Evolutionary conservation across 2,113 vertebrate species (phyloP), one percentile per base, ranked within the genome.

Genomic region (Furnarius figulus): DNA sequence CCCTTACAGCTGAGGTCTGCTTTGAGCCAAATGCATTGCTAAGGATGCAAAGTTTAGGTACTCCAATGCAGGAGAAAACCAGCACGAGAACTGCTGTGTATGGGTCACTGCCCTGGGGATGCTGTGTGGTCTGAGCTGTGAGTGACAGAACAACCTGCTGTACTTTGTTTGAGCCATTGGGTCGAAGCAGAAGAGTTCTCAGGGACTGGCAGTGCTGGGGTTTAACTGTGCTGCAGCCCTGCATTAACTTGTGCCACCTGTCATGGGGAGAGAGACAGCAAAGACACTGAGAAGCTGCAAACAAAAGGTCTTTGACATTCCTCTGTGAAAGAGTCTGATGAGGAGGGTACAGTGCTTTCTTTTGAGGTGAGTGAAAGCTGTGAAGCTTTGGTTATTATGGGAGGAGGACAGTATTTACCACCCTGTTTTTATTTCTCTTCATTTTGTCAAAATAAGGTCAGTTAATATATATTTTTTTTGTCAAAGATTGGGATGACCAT

Each of bases 1-100:
- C 65, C 74, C 78, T 62, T 73, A 91, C 93, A 96, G 96, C 91
- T 90, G 93, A 89, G 85, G 13, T 86, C 92, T 95, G 85, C 89
- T 90, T 24, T n/a, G 49, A 96, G 94, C 75, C 82, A 94, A 86
- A 87, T 88, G 90, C 89, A 61, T 52, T 62, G 84, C 89, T 70
- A 82, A 62, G 55, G 71, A 79, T 23, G 59, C 82, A 94, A 88
- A 97, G 96, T 96, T 95, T 95, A 86, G 82, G 62, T 50, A 56
- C 67, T 67, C 2, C 5, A 58, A 58, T 39, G 89, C 88, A 63
- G 81, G 71, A 67, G 87, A 91, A 82, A 90, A 58, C 44, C 90
- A 90, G 86, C n/a, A 2, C 75, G 63, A 93, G 83, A 65, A 63
- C n/a, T 79, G 42, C 71, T 39, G 78, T 44, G 61, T 12, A 11